Evolutionary conservation across 2,888 invertebrate genomes (phyloP).

Genomic region (Bellardia pandia): DNA sequence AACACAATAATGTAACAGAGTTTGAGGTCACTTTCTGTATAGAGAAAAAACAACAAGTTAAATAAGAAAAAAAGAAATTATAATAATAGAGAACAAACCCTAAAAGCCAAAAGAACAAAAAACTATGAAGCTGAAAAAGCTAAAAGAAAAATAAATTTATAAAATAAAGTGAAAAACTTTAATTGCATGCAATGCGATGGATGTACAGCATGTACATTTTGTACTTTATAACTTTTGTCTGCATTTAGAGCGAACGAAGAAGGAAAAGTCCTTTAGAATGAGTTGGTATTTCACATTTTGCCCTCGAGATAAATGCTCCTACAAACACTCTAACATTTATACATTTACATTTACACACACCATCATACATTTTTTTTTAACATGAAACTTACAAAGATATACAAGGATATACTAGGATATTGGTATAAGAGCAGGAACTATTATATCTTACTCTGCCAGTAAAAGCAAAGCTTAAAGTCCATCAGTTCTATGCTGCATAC

Average conservation of each 20-base stretch:
- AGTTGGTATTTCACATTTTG: constrained; percentile 53
- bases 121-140: constrained; percentile 10
- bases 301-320: constrained; percentile 57
- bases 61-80: constrained; percentile 36
- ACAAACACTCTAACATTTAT: background rate
- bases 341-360: background rate
- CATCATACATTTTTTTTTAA: background rate
- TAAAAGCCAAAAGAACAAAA: constrained; percentile 46
- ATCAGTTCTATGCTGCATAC: constrained; percentile 41
- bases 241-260: constrained; percentile 55
- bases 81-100: constrained; percentile 49
- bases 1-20: constrained; percentile 40
- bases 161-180: constrained; percentile 65
- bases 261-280: constrained; percentile 57
- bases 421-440: constrained; percentile 40
- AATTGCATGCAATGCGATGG: constrained; percentile 66
- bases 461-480: constrained; percentile 50
- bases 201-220: constrained; percentile 43
- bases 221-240: constrained; percentile 66
- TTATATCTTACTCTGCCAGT: constrained; percentile 43
- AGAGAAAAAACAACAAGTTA: constrained; percentile 16
- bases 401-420: constrained; percentile 51
- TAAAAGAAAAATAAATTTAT: background rate
- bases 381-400: constrained; percentile 36
- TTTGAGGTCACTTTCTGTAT: constrained; percentile 57